phyloP scores from a whole-genome alignment of 1,140 invertebrate species.

The Rhizoglyphus robini region DNA sequence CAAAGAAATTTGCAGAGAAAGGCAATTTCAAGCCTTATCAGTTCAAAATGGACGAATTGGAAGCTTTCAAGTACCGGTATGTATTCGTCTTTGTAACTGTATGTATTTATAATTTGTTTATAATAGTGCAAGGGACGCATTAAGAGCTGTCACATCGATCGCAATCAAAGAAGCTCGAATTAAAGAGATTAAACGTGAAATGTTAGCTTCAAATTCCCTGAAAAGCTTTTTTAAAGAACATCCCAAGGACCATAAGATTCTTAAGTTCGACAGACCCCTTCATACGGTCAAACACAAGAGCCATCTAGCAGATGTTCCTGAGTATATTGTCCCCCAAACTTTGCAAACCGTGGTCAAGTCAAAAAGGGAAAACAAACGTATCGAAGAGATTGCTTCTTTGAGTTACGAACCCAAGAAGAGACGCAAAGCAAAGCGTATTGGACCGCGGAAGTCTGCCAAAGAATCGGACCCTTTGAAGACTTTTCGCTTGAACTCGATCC shows the following conservation, averaged over 20 bases:
- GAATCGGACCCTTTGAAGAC: conserved; percentile 19
- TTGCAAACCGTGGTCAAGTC: conserved; percentile 16
- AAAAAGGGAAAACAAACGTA: not conserved
- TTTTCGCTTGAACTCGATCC: conserved; percentile 1
- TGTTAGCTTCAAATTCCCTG: conserved; percentile 80
- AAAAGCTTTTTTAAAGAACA: conserved; percentile 92
- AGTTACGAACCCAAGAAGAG: conserved; percentile 12
- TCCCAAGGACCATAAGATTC: conserved; percentile 68
- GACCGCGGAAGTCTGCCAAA: not conserved
- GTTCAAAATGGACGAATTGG: conserved; percentile 86
- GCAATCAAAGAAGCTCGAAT: conserved; percentile 81
- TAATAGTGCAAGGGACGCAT: conserved; percentile 58
- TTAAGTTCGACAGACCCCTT: conserved; percentile 80
- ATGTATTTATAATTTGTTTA: not conserved
- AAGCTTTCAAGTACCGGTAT: conserved; percentile 79
- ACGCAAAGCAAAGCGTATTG: not conserved
- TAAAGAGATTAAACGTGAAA: conserved; percentile 88
- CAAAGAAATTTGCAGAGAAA: conserved; percentile 32
- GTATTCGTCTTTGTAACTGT: not conserved
- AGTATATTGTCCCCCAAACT: conserved; percentile 54
- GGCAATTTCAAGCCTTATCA: conserved; percentile 60
- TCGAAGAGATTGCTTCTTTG: not conserved
- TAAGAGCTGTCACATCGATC: conserved; percentile 78
- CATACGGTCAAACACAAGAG: conserved; percentile 66
- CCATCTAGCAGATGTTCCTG: conserved; percentile 80